Evolutionary conservation across 2,888 invertebrate genomes (phyloP), one percentile per base, ranked within the genome.

Genomic region (Drosophila affinis): DNA sequence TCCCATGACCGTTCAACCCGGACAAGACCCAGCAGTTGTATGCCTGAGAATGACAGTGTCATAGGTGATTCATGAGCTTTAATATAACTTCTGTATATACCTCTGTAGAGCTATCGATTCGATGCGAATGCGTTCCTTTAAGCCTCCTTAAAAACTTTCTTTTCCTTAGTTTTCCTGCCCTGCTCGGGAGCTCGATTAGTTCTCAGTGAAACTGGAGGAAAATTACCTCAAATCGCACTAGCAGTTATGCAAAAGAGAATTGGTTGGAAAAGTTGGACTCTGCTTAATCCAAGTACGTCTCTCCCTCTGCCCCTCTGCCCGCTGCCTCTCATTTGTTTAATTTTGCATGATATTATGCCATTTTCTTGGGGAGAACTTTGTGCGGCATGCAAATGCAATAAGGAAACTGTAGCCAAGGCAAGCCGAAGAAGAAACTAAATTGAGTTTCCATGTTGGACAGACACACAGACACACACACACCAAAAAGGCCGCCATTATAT

Each of bases 331-430:
- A 61, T 57, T 59, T 61, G 62, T 64, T 63, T 44, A 58, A 61
- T 74, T 68, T 52, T 61, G 63, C 55, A 73, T 64, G 74, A 59
- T 49, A 60, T 72, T 67, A 47, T 39, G 39, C 39, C 39, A 39
- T 65, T 32, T 60, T 51, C 47, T 53, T 44, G 32, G 18, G 27
- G 48, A 21, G 51, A 61, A 34, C 32, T 27, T 39, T 48, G 48
- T 49, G 21, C 34, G 45, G 32, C 45, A 74, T 64, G 69, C 72
- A 73, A 61, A 70, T 62, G 62, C 72, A 72, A 61, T 70, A 62
- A 56, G 47, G 24, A 34, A 24, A 17, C 34, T 10, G 44, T 2
- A 60, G 61, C 18, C 70, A 60, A 32, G 53, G 10, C 1, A 34
- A 29, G 39, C 62, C 12, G 34, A 14, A n/a, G 12, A 39, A 7